Evolutionary conservation across 2,888 invertebrate species (phyloP), one percentile per base, ranked within the genome.

Genomic region (Sipha maydis): DNA sequence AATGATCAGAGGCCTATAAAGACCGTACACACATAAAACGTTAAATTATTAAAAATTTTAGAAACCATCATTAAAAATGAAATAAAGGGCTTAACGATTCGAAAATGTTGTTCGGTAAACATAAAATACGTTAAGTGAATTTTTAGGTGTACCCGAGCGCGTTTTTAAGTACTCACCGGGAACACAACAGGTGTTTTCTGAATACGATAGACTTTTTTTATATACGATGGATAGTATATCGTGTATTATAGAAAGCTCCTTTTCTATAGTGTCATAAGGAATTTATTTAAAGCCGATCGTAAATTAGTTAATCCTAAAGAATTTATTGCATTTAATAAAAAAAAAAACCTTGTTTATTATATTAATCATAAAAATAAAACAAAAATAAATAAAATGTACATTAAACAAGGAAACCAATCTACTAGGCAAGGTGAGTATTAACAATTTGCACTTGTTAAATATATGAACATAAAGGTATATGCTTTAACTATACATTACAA

Each of bases 91-190:
- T 84, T 84, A 38, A 84, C 83, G 83, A 84, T 76, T 75, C 56
- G 61, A 17, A 9, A 84, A 84, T 75, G 21, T 38, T 41, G 25
- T 83, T n/a, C 48, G 54, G 28, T 54, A 31, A 8, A 34, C 73
- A 83, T 83, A 84, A 85, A 84, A 76, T n/a, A 67, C 48, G 85
- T 85, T 78, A 78, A 85, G 48, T 69, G 76, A 85, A 48, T 85
- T 85, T 69, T 69, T 69, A 75, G 85, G 76, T 77, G 85, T 85
- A 85, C 25, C 85, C 41, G 25, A 1, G n/a, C 17, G n/a, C 31
- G 41, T 77, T 77, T 77, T 76, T 85, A 85, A 41, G 76, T 67
- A 67, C 48, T 31, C 48, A 83, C 14, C 14, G 38, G n/a, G 25
- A 38, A 38, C 38, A 67, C 8, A n/a, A n/a, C 85, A 85, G 76